A percentile compares a stretch with the other conserved stretches of the same genome.
phyloP scores from a whole-genome alignment of 2,888 invertebrate genomes.

The Drosophila rellima region DNA sequence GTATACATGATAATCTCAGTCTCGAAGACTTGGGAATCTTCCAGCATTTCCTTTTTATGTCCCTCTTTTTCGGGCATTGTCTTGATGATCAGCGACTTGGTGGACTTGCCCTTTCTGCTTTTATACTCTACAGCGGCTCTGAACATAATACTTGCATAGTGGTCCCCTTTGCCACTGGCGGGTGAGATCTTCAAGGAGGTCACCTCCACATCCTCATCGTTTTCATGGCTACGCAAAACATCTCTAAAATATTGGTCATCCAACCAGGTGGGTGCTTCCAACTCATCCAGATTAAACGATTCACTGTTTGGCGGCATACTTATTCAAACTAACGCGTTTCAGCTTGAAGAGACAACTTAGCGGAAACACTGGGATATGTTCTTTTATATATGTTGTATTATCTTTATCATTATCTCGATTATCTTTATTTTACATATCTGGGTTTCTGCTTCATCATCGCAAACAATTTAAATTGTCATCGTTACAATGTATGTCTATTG shows the following conservation, averaged over 20 bases:
- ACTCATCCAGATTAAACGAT: constrained; percentile 27
- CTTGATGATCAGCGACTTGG: constrained; percentile 68
- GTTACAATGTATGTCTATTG: not conserved
- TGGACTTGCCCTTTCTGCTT: constrained; percentile 44
- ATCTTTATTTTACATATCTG: not conserved
- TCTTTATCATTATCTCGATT: constrained; percentile 22
- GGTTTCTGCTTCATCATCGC: constrained; percentile 14
- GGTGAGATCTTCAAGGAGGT: constrained; percentile 36
- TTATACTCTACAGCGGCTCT: constrained; percentile 39
- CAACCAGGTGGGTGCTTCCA: constrained; percentile 23
- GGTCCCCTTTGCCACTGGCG: constrained; percentile 61
- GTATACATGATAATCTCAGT: constrained; percentile 76
- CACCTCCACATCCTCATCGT: constrained; percentile 24
- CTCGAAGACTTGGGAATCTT: constrained; percentile 57
- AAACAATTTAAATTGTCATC: constrained; percentile 10
- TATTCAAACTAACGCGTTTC: not conserved
- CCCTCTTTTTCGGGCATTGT: constrained; percentile 73
- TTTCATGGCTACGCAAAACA: constrained; percentile 2
- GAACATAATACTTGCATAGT: constrained; percentile 70
- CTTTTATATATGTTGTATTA: constrained; percentile 33
- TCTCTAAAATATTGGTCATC: constrained; percentile 14
- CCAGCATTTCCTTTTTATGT: constrained; percentile 66
- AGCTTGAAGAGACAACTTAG: constrained; percentile 27
- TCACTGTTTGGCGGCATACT: constrained; percentile 14
- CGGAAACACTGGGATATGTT: not conserved